Percentiles rank a stretch among this genome's conserved stretches.
Conservation (phyloP, 1,140 invertebrate genomes). For the Oryzaephilus surinamensis region DNA sequence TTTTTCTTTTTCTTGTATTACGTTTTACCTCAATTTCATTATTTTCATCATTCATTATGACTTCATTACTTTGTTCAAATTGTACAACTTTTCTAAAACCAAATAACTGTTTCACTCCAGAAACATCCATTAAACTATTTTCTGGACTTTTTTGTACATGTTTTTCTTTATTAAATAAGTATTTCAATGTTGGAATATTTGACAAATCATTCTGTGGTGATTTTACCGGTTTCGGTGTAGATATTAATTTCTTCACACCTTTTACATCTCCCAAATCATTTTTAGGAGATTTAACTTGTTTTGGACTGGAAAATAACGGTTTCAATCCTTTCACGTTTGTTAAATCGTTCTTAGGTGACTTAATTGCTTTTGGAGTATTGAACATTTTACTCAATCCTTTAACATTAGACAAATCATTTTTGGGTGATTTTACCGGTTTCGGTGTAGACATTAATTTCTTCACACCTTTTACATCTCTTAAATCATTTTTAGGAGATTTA, state of each 20-base stretch:
- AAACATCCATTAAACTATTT: too few relatives aligned
- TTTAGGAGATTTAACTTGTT: constrained; percentile 19
- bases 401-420: constrained; percentile 38
- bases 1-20: too few relatives aligned
- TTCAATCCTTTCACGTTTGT: constrained; percentile 29
- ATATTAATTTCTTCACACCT: constrained; percentile 18
- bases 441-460: constrained; percentile 27
- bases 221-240: constrained; percentile 22
- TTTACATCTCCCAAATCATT: constrained; percentile 33
- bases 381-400: constrained; percentile 36
- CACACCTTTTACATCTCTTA: constrained; percentile 34
- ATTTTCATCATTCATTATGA: too few relatives aligned
- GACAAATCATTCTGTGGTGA: constrained; percentile 21
- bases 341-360: constrained; percentile 32
- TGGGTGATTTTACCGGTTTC: constrained; percentile 20
- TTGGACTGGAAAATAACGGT: constrained; percentile 15
- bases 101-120: too few relatives aligned
- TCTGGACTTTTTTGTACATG: too few relatives aligned
- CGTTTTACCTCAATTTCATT: too few relatives aligned
- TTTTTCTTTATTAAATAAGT: too few relatives aligned
- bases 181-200: constrained; percentile 31
- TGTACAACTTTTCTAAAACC: too few relatives aligned
- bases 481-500: constrained; percentile 16
- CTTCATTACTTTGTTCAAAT: too few relatives aligned
- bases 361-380: constrained; percentile 19